Evolutionary conservation across 2,113 vertebrate species (phyloP).

Genomic region (Hymenochirus boettgeri): DNA sequence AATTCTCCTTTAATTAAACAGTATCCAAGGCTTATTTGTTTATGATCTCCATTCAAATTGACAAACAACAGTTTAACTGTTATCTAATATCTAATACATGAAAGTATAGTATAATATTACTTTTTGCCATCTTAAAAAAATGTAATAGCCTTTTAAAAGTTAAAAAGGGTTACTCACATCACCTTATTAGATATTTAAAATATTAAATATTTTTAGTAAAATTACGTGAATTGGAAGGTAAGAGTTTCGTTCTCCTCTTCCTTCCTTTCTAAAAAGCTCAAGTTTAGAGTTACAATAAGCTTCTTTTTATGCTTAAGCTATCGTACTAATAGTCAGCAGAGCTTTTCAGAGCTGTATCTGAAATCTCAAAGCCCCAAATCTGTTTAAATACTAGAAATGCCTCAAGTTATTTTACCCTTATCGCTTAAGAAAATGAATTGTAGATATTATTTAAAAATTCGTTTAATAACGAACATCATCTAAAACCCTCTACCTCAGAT

Average conservation of each 20-base stretch:
- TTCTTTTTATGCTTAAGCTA: constrained; percentile 35
- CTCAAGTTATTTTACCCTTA: constrained; percentile 68
- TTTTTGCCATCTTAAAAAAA: too few relatives aligned
- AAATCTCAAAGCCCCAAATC: constrained; percentile 61
- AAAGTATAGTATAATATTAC: too few relatives aligned
- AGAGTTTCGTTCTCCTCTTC: constrained; percentile 26
- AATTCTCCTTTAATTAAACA: too few relatives aligned
- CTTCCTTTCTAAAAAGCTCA: constrained; percentile 38
- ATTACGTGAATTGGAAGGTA: background rate
- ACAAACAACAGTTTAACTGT: too few relatives aligned
- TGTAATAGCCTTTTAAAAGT: too few relatives aligned
- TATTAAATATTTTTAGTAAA: too few relatives aligned
- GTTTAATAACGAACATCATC: constrained; percentile 66
- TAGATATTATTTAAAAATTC: constrained; percentile 56
- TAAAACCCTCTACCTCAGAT: constrained; percentile 65
- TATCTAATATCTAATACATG: too few relatives aligned
- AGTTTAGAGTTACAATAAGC: constrained; percentile 41
- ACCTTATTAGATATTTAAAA: too few relatives aligned
- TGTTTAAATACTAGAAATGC: constrained; percentile 61
- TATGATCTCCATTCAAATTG: too few relatives aligned
- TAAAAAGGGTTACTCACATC: too few relatives aligned
- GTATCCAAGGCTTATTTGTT: too few relatives aligned
- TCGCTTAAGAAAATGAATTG: constrained; percentile 69
- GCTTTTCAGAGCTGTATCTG: constrained; percentile 53
- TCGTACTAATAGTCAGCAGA: constrained; percentile 48